Base-by-base conservation (phyloP, 1,140 invertebrate genomes). In the Mesaphorura yosii region DNA sequence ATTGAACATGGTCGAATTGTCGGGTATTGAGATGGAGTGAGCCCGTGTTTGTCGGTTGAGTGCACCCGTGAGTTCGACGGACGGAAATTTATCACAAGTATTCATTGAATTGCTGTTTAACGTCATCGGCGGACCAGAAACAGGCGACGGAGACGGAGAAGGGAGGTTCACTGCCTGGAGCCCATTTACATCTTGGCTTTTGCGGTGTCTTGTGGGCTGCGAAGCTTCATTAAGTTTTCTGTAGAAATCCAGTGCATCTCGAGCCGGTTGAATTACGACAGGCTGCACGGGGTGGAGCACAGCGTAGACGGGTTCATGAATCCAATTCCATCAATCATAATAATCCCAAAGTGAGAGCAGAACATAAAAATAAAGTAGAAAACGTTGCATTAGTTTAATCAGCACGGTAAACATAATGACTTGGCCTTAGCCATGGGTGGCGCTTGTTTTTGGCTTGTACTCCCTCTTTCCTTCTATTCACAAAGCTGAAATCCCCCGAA, bases 241-340 rank as follows among this genome's bases (percentile, higher is more conserved):
- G 67, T 83, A 77, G 68, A 84, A 76, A 47, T 81, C 78, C 53
- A 82, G 67, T 2, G 79, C 79, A 46, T 76, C 72, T 62, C 72
- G 71, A 39, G 74, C 81, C 19, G 76, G 80, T 45, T 71, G 70
- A 54, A 76, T 76, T 65, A 81, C 79, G 53, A 80, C 66, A 4
- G 71, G 75, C 82, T 76, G n/a, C n/a, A n/a, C n/a, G n/a, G n/a
- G n/a, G n/a, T n/a, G n/a, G n/a, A n/a, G n/a, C n/a, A n/a, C n/a
- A n/a, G n/a, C n/a, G n/a, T n/a, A n/a, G 69, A n/a, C n/a, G n/a
- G n/a, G n/a, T n/a, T n/a, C n/a, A n/a, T n/a, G n/a, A n/a, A n/a
- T n/a, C n/a, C n/a, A n/a, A n/a, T n/a, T n/a, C n/a, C n/a, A n/a
- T n/a, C n/a, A n/a, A n/a, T n/a, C n/a, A n/a, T n/a, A n/a, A n/a